These are phyloP conservation scores for Hippocampus kuda DNA, from an alignment of 2,797 vertebrate species.

Conservation along the genomic window DNA sequence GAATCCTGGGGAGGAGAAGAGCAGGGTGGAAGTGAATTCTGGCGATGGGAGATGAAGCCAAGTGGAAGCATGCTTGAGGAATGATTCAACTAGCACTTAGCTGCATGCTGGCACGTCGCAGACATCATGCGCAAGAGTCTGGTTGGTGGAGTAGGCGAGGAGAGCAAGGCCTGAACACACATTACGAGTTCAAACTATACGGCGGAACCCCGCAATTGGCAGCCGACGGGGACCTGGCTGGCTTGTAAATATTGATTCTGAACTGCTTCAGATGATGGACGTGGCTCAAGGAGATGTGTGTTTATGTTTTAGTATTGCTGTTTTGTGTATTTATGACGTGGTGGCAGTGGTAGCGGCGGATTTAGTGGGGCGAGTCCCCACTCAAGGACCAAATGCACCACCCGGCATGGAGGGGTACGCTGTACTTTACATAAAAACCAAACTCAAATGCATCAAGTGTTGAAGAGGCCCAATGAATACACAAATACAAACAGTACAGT, in stretches of 20 bases:
- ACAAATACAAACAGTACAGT: not conserved
- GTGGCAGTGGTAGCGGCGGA: not conserved
- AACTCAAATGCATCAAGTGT: not conserved
- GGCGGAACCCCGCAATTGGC: too few relatives aligned
- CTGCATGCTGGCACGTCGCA: conserved; percentile 36
- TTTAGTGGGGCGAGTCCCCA: not conserved
- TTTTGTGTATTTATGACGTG: not conserved
- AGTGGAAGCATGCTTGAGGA: conserved; percentile 36
- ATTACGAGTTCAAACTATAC: too few relatives aligned
- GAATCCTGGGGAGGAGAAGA: conserved; percentile 66
- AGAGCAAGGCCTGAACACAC: too few relatives aligned
- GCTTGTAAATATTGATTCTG: too few relatives aligned
- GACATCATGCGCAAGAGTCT: conserved; percentile 4
- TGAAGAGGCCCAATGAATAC: not conserved
- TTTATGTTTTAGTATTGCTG: too few relatives aligned
- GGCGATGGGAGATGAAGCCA: conserved; percentile 3
- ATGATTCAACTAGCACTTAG: conserved; percentile 17
- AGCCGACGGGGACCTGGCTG: too few relatives aligned
- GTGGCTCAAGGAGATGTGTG: too few relatives aligned
- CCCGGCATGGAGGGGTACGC: too few relatives aligned
- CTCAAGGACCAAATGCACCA: not conserved
- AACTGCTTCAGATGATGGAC: too few relatives aligned
- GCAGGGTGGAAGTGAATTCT: conserved; percentile 39
- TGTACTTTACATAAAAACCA: not conserved
- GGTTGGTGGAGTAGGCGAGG: too few relatives aligned